Evolutionary conservation across 2,797 vertebrate species (phyloP).

Genomic region (Simalia tracyae): DNA sequence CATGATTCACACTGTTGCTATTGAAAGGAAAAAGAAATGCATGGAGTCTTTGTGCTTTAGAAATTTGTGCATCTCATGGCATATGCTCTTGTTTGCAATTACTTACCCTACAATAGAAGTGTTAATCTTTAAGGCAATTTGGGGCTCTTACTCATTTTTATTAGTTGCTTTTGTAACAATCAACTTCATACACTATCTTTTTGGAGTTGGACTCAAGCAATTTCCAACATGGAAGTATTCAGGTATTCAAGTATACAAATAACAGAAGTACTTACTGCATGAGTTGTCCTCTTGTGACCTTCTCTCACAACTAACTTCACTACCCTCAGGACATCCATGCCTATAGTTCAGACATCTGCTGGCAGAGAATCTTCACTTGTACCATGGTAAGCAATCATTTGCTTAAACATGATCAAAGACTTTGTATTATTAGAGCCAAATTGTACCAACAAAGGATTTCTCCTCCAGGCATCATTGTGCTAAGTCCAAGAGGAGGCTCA

Average conservation of each 20-base stretch:
- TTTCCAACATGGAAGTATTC: not conserved
- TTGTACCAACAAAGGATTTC: not conserved
- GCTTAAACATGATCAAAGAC: not conserved
- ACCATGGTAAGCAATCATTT: not conserved
- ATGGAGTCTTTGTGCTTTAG: not conserved
- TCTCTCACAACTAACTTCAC: not conserved
- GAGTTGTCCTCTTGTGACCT: not conserved
- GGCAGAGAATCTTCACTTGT: not conserved
- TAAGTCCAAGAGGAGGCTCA: not conserved
- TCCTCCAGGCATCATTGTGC: not conserved
- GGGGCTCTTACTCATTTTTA: not conserved
- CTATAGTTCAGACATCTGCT: not conserved
- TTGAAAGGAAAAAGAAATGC: not conserved
- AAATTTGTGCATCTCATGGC: not conserved
- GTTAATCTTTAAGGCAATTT: not conserved
- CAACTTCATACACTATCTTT: not conserved
- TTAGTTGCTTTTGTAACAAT: not conserved
- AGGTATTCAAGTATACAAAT: not conserved
- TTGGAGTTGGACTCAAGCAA: not conserved
- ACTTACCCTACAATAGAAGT: not conserved
- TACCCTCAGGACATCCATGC: not conserved
- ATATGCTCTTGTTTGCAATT: not conserved
- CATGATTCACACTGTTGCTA: not conserved
- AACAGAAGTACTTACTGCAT: not conserved
- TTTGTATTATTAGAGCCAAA: not conserved